These are phyloP conservation scores for Tipula lateralis DNA, from an alignment of 2,888 invertebrate species.

Conservation along the genomic window DNA sequence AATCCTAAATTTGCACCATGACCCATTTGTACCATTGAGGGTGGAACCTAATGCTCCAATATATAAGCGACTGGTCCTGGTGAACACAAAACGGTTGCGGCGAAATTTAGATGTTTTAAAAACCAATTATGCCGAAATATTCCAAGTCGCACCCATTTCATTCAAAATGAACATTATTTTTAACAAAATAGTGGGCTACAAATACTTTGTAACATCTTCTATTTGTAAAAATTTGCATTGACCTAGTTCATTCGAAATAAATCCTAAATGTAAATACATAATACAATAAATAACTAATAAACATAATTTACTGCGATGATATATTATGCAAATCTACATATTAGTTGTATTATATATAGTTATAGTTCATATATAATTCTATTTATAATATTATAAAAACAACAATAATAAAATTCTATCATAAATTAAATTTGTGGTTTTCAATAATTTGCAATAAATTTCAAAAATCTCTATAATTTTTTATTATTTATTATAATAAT, in stretches of 20 bases:
- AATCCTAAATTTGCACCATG: too few species aligned
- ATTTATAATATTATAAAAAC: not conserved
- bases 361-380: not conserved
- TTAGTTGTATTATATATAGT: not conserved
- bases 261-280: slow-evolving; percentile 1
- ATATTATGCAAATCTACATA: not conserved
- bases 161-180: too few species aligned
- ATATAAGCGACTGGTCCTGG: too few species aligned
- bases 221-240: not conserved
- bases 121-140: too few species aligned
- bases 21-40: too few species aligned
- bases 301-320: slow-evolving; percentile 11
- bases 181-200: too few species aligned
- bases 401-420: not conserved
- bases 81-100: too few species aligned
- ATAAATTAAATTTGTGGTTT: slow-evolving; percentile 19
- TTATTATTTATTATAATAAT: not conserved
- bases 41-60: too few species aligned
- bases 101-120: too few species aligned
- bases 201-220: too few species aligned
- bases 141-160: too few species aligned
- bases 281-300: not conserved
- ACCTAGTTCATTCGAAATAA: not conserved
- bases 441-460: slow-evolving; percentile 19
- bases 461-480: not conserved